Evolutionary conservation across 2,113 vertebrate genomes (phyloP).

Genomic region (Cebus imitator): DNA sequence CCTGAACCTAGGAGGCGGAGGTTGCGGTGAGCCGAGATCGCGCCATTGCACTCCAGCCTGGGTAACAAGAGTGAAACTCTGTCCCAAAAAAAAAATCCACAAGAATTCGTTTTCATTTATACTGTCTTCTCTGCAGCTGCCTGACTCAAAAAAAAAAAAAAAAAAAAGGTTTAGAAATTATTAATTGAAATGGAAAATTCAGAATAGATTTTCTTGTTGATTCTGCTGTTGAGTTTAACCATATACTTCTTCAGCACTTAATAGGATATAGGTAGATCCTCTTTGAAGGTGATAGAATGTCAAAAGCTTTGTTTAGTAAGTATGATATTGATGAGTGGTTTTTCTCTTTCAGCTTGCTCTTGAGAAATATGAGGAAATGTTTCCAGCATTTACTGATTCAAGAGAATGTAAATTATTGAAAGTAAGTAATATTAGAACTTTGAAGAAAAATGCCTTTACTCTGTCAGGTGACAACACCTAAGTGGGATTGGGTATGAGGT

Average conservation of each 20-base stretch:
- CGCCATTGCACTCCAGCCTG: too few species aligned
- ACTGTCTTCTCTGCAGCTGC: not conserved
- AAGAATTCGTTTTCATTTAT: not conserved
- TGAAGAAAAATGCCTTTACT: not conserved
- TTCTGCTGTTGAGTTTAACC: not conserved
- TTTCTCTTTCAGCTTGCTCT: slow-evolving; percentile 90
- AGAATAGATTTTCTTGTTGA: slow-evolving; percentile 13
- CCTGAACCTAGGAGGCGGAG: too few species aligned
- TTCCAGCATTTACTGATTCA: slow-evolving; percentile 97
- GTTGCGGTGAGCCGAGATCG: too few species aligned
- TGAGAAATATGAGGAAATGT: slow-evolving; percentile 99
- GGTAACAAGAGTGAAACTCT: too few species aligned
- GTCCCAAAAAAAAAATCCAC: too few species aligned
- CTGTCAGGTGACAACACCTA: not conserved
- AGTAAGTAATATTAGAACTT: slow-evolving; percentile 81
- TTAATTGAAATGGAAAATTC: slow-evolving; percentile 21
- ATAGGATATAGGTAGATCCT: not conserved
- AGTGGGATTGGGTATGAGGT: not conserved
- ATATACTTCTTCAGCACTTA: not conserved
- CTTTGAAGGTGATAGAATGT: not conserved
- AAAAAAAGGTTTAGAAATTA: slow-evolving; percentile 10
- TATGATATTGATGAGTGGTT: not conserved
- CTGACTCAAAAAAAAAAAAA: not conserved
- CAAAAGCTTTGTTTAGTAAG: not conserved
- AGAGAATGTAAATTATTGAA: slow-evolving; percentile 98